Evolutionary conservation across 53 echinoderm and acorn worm species (phyloP).

Genomic region (Henricia sp.): DNA sequence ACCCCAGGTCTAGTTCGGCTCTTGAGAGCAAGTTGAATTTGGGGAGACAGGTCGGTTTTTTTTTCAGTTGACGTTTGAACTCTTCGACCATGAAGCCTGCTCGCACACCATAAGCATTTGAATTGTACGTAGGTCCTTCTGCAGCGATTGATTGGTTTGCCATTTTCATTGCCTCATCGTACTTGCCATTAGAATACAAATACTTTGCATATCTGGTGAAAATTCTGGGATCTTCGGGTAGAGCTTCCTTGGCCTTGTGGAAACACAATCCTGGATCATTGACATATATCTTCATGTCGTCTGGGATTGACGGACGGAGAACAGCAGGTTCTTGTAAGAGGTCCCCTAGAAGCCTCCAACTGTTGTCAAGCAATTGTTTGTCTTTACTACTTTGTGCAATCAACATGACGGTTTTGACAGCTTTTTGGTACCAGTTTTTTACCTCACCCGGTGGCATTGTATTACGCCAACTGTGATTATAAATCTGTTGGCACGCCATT

Average conservation of each 20-base stretch:
- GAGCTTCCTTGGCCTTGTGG: not conserved
- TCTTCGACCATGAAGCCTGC: not conserved
- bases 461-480: not conserved
- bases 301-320: not conserved
- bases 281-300: not conserved
- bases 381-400: not conserved
- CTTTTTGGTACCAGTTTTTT: not conserved
- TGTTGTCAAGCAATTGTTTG: not conserved
- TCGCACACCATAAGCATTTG: not conserved
- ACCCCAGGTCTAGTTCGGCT: not conserved
- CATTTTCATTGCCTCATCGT: not conserved
- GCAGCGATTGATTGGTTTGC: slow-evolving; percentile 4
- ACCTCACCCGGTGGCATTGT: not conserved
- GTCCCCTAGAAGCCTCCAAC: slow-evolving; percentile 33
- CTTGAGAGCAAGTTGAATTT: not conserved
- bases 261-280: not conserved
- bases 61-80: not conserved
- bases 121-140: not conserved
- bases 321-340: not conserved
- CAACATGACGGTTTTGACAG: not conserved
- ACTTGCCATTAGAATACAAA: not conserved
- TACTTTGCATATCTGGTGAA: slow-evolving; percentile 11
- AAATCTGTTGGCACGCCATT: slow-evolving; percentile 19
- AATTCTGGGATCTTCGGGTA: not conserved
- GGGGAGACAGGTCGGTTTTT: not conserved